Conservation (phyloP, 1,140 invertebrate species). For the Olivierus martensii region DNA sequence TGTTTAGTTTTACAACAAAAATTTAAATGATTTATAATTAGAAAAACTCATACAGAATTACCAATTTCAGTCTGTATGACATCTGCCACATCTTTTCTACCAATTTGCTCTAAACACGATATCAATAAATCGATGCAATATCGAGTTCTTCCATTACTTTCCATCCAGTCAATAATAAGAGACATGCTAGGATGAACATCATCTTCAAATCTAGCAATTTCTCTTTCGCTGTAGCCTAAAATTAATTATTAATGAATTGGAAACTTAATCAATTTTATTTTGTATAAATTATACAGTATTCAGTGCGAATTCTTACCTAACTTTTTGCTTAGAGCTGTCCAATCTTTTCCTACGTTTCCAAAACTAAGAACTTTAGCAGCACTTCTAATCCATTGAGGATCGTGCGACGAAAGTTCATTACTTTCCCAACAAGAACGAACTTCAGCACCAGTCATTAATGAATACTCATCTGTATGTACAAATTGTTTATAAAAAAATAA, state of each 20-base stretch:
- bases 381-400: conserved; percentile 28
- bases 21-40: too few species aligned
- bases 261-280: not conserved
- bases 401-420: conserved; percentile 20
- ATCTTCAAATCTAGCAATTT: conserved; percentile 29
- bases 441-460: too few species aligned
- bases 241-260: not conserved
- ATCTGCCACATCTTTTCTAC: conserved; percentile 30
- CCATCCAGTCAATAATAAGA: conserved; percentile 34
- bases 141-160: conserved; percentile 33
- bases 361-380: conserved; percentile 30
- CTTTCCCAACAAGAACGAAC: conserved; percentile 9
- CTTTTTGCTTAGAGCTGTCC: conserved; percentile 30
- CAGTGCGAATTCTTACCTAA: conserved; percentile 22
- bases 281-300: not conserved
- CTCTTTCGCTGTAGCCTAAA: conserved; percentile 31
- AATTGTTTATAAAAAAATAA: too few species aligned
- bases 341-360: conserved; percentile 30
- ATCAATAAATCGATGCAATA: conserved; percentile 34
- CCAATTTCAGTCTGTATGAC: conserved; percentile 28
- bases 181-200: conserved; percentile 32
- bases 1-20: too few species aligned
- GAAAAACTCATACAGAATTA: too few species aligned
- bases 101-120: conserved; percentile 30
- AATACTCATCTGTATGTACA: too few species aligned